Evolutionary conservation across 2,888 invertebrate genomes (phyloP).

Genomic region (Callimorpha dominula): DNA sequence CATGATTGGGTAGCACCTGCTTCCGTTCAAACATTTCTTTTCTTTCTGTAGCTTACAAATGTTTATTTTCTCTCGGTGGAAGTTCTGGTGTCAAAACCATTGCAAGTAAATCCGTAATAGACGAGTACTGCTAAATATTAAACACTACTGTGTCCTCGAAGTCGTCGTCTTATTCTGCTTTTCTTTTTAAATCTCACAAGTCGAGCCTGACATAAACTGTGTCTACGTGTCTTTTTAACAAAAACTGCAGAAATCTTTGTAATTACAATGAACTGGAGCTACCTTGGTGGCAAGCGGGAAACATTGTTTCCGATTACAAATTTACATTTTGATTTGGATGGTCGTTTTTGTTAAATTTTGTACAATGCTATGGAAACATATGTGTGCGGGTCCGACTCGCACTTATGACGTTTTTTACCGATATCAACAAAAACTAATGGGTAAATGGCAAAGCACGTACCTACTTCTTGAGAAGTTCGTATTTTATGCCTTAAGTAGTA

Average conservation of each 20-base stretch:
- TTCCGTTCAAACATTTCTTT: not conserved
- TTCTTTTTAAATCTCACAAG: not conserved
- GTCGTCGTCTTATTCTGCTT: not conserved
- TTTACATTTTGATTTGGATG: too few species aligned
- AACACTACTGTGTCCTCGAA: not conserved
- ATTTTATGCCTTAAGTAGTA: not conserved
- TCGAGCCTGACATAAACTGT: too few species aligned
- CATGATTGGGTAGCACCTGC: slow-evolving; percentile 10
- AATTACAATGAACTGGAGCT: too few species aligned
- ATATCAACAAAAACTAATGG: not conserved
- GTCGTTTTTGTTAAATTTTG: too few species aligned
- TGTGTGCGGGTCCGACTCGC: not conserved
- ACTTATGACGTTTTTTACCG: not conserved
- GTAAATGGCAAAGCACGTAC: not conserved
- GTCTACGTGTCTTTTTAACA: too few species aligned
- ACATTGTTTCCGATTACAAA: too few species aligned
- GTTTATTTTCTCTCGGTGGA: too few species aligned
- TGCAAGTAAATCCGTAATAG: not conserved
- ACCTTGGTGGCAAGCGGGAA: too few species aligned
- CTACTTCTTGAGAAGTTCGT: not conserved
- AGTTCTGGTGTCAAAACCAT: not conserved
- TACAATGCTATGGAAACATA: too few species aligned
- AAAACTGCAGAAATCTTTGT: too few species aligned
- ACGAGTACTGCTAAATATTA: not conserved
- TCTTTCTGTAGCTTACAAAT: not conserved